These are phyloP conservation scores for Dascyllus trimaculatus DNA, from an alignment of 2,113 vertebrate genomes.

Conservation along the genomic window DNA sequence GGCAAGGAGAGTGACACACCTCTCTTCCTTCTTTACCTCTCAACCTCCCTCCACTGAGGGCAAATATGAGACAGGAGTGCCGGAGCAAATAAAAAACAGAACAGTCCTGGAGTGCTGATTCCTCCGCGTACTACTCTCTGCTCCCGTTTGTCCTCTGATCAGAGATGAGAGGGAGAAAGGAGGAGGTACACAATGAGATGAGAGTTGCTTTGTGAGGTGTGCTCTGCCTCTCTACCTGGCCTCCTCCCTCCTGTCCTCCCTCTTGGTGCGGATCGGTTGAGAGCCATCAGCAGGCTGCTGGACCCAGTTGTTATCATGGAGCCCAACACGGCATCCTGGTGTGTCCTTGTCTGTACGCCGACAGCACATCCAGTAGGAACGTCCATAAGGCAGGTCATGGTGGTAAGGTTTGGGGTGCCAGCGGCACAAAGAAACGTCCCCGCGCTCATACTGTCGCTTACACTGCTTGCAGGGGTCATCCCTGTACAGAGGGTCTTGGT, in stretches of 20 bases:
- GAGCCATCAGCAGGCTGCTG: slow-evolving; percentile 87
- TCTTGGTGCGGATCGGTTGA: slow-evolving; percentile 78
- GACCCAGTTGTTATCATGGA: slow-evolving; percentile 98
- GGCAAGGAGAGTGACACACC: slow-evolving; percentile 67
- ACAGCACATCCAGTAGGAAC: slow-evolving; percentile 99
- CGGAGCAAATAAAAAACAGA: slow-evolving; percentile 48
- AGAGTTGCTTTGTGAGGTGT: slow-evolving; percentile 33
- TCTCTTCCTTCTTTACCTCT: slow-evolving; percentile 70
- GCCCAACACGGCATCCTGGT: slow-evolving; percentile 91
- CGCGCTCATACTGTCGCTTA: slow-evolving; percentile 90
- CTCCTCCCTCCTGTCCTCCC: slow-evolving; percentile 91
- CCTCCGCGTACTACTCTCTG: slow-evolving; percentile 22
- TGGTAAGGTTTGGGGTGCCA: slow-evolving; percentile 99
- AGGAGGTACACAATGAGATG: slow-evolving; percentile 54
- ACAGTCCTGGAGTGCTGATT: slow-evolving; percentile 59
- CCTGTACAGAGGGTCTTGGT: slow-evolving; percentile 92
- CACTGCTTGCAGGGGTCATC: slow-evolving; percentile 99
- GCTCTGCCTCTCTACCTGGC: slow-evolving; percentile 67
- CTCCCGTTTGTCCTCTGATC: slow-evolving; percentile 23
- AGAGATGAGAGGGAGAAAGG: slow-evolving; percentile 29
- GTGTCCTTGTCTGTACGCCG: slow-evolving; percentile 92
- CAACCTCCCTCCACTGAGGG: slow-evolving; percentile 41
- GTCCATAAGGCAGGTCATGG: slow-evolving; percentile 98
- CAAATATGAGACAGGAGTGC: slow-evolving; percentile 51
- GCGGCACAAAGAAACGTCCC: slow-evolving; percentile 95